Conservation (phyloP, 2,797 vertebrate species). For the Heliangelus exortis region DNA sequence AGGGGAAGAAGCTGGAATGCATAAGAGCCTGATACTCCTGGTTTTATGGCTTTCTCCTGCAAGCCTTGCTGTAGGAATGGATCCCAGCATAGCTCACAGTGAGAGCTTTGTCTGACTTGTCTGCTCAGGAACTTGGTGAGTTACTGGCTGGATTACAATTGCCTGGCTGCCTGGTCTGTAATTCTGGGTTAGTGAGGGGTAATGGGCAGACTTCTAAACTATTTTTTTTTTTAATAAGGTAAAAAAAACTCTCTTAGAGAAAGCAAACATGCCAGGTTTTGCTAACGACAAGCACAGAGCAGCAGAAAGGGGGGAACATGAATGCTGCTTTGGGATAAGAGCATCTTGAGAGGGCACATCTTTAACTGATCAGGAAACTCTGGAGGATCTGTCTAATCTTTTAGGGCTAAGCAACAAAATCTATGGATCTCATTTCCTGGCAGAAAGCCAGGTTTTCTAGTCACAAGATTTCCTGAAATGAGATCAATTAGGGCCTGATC, state of each 20-base stretch:
- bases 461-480: not conserved
- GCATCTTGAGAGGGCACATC: not conserved
- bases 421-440: not conserved
- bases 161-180: not conserved
- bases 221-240: not conserved
- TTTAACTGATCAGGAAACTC: slow-evolving; percentile 52
- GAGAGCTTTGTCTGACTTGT: not conserved
- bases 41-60: not conserved
- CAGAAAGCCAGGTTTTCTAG: slow-evolving; percentile 13
- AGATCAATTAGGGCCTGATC: not conserved
- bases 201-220: not conserved
- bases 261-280: not conserved
- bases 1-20: not conserved
- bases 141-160: not conserved
- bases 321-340: not conserved
- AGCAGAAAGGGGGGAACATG: not conserved
- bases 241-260: not conserved
- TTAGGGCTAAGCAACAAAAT: not conserved
- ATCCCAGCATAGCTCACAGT: rapidly evolving
- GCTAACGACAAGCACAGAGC: not conserved
- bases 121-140: not conserved
- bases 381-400: not conserved
- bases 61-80: not conserved
- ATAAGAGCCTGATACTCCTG: rapidly evolving
- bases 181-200: not conserved